Base-by-base conservation (phyloP, 2,113 vertebrate genomes). In the Coryphaenoides rupestris region DNA sequence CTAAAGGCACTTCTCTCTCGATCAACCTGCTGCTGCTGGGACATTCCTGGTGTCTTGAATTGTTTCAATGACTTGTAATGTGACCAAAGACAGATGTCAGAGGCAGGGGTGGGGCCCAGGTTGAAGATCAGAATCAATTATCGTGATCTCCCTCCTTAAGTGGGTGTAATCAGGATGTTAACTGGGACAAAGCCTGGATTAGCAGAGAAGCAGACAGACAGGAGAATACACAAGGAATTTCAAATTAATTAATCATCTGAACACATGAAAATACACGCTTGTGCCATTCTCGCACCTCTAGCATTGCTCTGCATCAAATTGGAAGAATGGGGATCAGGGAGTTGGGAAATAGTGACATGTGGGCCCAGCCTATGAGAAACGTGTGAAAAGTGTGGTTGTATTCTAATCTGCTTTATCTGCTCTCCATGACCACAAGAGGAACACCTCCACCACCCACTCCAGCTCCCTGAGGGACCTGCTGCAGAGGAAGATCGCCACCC, bases 401-500 rank as follows among this genome's bases (percentile, higher is more conserved):
- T 40, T 40, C 33, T n/a, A n/a, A 50, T 50, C 47, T 50, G 47
- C 19, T 19, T 7, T 52, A 52, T 1, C n/a, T 14, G 21, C 21
- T 22, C n/a, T 73, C 54, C 63, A 19, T 49, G 70, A 68, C 63
- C 86, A 91, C 85, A 90, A 82, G 55, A 87, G 89, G 62, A 93
- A 93, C 86, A 86, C 84, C 0, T 92, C 91, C 26, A 81, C 79
- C 19, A 77, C 85, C 0, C 91, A 90, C 81, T 91, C 92, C 47
- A 86, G 82, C 72, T 91, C 91, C 23, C 78, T 92, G 72, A 89
- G 80, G 66, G 91, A 93, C 62, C 85, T 91, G 19, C 87, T 93
- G 45, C 92, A 91, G 84, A 89, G 91, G 75, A 93, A 92, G 86
- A 93, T 93, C 66, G 72, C 55, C 16, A 63, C 86, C 45, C 83